Evolutionary conservation across 2,113 vertebrate species (phyloP).

Genomic region (Sylvietta virens): DNA sequence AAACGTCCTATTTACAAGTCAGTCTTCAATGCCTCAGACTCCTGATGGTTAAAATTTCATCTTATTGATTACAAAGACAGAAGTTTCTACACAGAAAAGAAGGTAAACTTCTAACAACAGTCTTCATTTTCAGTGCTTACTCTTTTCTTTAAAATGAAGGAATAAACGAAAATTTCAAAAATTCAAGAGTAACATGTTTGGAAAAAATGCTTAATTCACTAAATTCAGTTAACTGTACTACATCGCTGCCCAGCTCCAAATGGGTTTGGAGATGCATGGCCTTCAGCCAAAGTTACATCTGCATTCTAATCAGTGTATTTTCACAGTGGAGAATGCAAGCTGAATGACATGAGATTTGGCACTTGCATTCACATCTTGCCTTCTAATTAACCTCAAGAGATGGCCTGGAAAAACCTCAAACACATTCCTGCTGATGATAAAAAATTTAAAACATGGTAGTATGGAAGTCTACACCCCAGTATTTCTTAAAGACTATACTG

Average conservation of each 20-base stretch:
- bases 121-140: neutral
- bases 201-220: neutral
- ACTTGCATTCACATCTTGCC: neutral
- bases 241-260: neutral
- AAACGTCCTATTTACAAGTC: neutral
- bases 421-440: neutral
- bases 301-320: neutral
- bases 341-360: neutral
- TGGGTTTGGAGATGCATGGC: neutral
- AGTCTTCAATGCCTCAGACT: neutral
- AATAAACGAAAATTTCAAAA: neutral
- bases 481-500: neutral
- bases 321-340: neutral
- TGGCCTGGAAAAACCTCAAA: neutral
- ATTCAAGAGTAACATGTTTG: neutral
- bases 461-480: neutral
- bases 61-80: neutral
- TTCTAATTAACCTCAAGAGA: neutral
- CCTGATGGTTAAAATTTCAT: neutral
- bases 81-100: fast-evolving
- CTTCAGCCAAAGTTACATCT: neutral
- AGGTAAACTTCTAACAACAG: neutral
- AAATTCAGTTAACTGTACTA: neutral
- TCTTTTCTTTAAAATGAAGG: neutral
- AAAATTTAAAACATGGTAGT: neutral